These are phyloP conservation scores for Zele albiditarsus DNA, from an alignment of 2,888 invertebrate genomes.

Conservation along the genomic window DNA sequence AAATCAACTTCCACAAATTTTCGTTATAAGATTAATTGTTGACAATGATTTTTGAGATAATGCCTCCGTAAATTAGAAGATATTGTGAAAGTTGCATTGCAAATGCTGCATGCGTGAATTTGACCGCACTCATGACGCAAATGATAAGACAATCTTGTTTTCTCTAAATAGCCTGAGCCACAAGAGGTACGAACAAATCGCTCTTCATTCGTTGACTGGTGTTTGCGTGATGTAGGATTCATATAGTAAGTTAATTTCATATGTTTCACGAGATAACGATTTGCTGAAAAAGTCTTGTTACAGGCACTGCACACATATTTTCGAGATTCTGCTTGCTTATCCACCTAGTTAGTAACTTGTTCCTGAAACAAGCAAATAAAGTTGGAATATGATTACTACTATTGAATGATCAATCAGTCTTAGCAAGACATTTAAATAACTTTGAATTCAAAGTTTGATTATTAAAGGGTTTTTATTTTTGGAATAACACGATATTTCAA, in stretches of 20 bases:
- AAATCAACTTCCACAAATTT: no score
- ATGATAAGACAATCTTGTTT: not conserved
- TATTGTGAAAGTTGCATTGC: not conserved
- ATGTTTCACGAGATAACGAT: not conserved
- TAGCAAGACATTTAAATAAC: no score
- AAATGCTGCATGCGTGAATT: not conserved
- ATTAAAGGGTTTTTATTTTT: no score
- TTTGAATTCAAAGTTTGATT: no score
- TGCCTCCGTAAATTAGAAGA: not conserved
- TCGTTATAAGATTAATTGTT: no score
- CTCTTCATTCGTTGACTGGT: not conserved
- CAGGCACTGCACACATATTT: not conserved
- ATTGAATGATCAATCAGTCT: no score
- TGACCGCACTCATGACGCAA: not conserved
- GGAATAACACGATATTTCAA: no score
- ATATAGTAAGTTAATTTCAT: not conserved
- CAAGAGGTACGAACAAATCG: not conserved
- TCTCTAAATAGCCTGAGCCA: not conserved
- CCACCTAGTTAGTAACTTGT: no score
- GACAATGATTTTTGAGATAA: no score
- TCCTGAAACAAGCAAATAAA: no score
- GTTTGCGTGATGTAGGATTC: not conserved
- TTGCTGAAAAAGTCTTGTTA: not conserved
- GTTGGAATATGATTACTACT: no score
- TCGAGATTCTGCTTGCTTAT: no score